phyloP scores from a whole-genome alignment of 2,113 vertebrate species.

The Hydrochoerus hydrochaeris region DNA sequence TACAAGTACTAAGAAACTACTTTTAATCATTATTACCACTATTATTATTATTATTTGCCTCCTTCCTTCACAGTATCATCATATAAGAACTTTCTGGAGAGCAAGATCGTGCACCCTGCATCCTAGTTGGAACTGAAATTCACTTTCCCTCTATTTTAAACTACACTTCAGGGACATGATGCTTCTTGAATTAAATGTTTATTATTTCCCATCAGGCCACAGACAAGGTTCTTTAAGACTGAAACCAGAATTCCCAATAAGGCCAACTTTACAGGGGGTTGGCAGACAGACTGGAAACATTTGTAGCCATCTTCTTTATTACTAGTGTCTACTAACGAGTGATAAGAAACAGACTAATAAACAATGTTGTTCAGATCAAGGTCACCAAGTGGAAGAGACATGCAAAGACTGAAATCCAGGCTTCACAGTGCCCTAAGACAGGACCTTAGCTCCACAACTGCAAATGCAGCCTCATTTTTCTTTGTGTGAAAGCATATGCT shows the following conservation, averaged over 20 bases:
- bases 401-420: not conserved
- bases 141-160: not conserved
- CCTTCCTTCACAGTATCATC: not conserved
- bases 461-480: not conserved
- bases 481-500: not conserved
- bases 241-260: constrained; percentile 27
- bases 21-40: not conserved
- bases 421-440: not conserved
- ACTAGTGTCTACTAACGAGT: not conserved
- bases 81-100: not conserved
- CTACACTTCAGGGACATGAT: not conserved
- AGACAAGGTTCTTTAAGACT: not conserved
- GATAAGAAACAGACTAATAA: not conserved
- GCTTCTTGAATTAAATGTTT: constrained; percentile 8
- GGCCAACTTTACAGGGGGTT: not conserved
- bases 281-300: not conserved
- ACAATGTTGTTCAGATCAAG: not conserved
- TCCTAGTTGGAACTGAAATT: not conserved
- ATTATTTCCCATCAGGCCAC: not conserved
- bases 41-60: not conserved
- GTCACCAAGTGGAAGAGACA: not conserved
- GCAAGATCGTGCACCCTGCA: not conserved
- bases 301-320: not conserved
- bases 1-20: not conserved
- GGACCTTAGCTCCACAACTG: not conserved